Base-by-base conservation (phyloP, 2,888 invertebrate genomes). In the Desoria tigrina region DNA sequence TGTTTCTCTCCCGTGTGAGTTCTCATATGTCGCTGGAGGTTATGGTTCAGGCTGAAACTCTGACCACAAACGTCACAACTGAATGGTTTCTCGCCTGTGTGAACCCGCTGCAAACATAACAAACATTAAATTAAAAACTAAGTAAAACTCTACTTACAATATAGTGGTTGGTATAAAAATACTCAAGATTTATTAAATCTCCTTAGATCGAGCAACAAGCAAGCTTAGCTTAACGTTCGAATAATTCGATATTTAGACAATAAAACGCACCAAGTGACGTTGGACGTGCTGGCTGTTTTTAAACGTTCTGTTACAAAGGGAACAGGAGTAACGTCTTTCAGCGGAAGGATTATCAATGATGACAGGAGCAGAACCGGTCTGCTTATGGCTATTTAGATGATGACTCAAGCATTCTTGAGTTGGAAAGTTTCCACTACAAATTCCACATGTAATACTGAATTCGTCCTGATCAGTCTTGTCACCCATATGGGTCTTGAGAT, bases 211-310 rank as follows among this genome's bases (percentile, higher is more conserved):
- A n/a, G n/a, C n/a, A n/a, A n/a, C n/a, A n/a, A n/a, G n/a, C n/a
- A n/a, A n/a, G n/a, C n/a, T n/a, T n/a, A n/a, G n/a, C n/a, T n/a
- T n/a, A n/a, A n/a, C n/a, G n/a, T n/a, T n/a, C n/a, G n/a, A n/a
- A n/a, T n/a, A n/a, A n/a, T n/a, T 32, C 32, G 32, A 32, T 32
- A 32, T 7, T 32, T 7, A 32, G 32, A 7, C 32, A 32, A 32
- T n/a, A n/a, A n/a, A n/a, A 32, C 11, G 4, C 11, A 32, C 32
- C n/a, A 55, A 32, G 18, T 55, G 55, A 3, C 55, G 55, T 18
- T 55, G 55, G 55, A 55, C 55, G 37, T 55, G 55, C 18, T 55
- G 55, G 55, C 55, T 55, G 21, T 55, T 55, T 28, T 55, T 55
- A 27, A 55, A 55, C 3, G 55, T 55, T 27, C 26, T 55, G 55